Base-by-base conservation (phyloP, 2,888 invertebrate species). In the Cryptosula pallasiana region DNA sequence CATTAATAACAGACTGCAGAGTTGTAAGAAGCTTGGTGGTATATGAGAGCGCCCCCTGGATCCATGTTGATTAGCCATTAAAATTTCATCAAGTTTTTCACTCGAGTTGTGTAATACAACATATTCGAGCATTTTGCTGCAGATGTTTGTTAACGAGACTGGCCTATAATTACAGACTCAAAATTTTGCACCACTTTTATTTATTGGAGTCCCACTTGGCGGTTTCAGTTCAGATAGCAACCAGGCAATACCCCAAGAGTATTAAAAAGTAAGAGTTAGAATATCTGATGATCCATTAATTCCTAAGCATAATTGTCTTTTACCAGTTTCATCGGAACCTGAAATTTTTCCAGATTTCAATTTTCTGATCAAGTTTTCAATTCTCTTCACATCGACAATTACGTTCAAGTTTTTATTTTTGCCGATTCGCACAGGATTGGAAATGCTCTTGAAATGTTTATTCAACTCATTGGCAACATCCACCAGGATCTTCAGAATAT, bases 201-300 rank as follows among this genome's bases (percentile, higher is more conserved):
- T 13, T 13, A 45, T 45, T 45, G 45, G 45, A 20, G 45, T 45
- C 9, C 5, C 45, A 45, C 20, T 5, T 13, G 45, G 9, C 5
- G 45, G 20, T 20, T 45, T 5, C 45, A 5, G 20, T 20, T 20
- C 5, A 45, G 5, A 13, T 5, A 20, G 45, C 45, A 45, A 20
- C 45, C 20, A 13, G 45, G 9, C 5, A 45, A 5, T 45, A 45
- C 20, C 45, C 5, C 5, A 13, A 45, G 45, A 45, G 20, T 78
- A 5, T 20, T 45, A 20, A 20, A 45, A 45, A 13, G 20, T 45
- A 20, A 13, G 45, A 13, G 45, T 13, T 45, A 45, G 45, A 45
- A 5, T 13, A 5, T 45, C 9, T 45, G 45, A 5, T 13, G 45
- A 5, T 13, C 5, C 20, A 20, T 45, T 20, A 13, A 20, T 5